Evolutionary conservation across 2,113 vertebrate species (phyloP).

Genomic region (Orycteropus afer): DNA sequence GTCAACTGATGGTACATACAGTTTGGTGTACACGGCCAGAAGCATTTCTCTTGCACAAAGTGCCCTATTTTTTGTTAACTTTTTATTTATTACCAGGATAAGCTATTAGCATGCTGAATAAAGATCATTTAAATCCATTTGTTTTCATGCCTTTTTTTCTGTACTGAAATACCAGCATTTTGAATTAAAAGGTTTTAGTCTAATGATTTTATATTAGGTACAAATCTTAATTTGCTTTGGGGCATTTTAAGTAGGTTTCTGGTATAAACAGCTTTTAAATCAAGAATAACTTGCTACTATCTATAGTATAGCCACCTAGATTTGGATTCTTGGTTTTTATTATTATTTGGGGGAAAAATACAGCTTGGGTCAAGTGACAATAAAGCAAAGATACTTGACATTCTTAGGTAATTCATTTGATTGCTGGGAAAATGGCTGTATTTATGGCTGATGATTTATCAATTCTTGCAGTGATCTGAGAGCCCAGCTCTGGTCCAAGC

Average conservation of each 20-base stretch:
- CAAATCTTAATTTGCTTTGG: conserved; percentile 10
- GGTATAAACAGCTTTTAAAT: conserved; percentile 1
- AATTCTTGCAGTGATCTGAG: background rate
- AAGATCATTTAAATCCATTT: conserved; percentile 51
- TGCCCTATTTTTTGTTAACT: background rate
- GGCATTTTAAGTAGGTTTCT: conserved; percentile 17
- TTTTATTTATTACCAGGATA: conserved; percentile 60
- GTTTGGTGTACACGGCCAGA: background rate
- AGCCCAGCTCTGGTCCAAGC: background rate
- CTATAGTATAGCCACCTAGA: background rate
- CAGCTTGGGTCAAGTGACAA: background rate
- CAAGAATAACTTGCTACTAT: background rate
- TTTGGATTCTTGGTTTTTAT: background rate
- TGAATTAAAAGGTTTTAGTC: background rate
- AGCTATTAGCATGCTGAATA: conserved; percentile 50
- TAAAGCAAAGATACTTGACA: background rate
- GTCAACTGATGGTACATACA: background rate
- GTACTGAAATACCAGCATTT: background rate
- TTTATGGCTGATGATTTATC: background rate
- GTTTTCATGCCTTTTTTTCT: conserved; percentile 29
- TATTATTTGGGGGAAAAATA: background rate
- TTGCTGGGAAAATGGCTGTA: background rate
- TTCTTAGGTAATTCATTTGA: background rate
- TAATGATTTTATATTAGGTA: background rate
- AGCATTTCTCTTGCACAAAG: conserved; percentile 30